Conservation (phyloP, 92 coral and sea anemone species). For the Parazoanthus swiftii region DNA sequence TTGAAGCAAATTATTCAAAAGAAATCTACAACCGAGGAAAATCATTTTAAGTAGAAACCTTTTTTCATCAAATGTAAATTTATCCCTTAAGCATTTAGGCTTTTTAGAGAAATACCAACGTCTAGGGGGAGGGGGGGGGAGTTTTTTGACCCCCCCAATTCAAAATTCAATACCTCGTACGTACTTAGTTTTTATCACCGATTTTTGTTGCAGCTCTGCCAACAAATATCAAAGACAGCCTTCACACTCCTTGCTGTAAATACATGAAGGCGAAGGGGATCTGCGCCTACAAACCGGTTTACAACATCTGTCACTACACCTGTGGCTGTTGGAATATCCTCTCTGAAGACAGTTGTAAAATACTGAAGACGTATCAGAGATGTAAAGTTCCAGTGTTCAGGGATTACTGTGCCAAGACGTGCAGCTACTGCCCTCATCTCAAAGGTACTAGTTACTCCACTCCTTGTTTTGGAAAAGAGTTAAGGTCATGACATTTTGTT, state of each 20-base stretch:
- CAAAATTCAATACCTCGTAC: no score
- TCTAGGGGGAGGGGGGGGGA: no score
- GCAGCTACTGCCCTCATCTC: slow-evolving; percentile 33
- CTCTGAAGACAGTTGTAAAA: slow-evolving; percentile 12
- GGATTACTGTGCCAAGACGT: slow-evolving; percentile 18
- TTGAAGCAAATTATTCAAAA: no score
- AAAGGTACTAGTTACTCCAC: background rate
- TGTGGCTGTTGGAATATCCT: slow-evolving; percentile 37
- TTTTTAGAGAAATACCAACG: no score
- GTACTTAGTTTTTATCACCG: background rate
- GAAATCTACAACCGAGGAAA: no score
- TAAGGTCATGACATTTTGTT: no score
- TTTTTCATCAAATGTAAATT: no score
- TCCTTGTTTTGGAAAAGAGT: no score
- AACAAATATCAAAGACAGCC: slow-evolving; percentile 21
- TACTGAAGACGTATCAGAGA: background rate
- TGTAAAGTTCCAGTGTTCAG: background rate
- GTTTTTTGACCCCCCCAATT: no score
- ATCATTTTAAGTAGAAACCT: no score
- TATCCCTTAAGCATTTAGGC: no score
- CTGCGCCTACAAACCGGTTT: slow-evolving; percentile 11
- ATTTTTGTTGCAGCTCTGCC: slow-evolving; percentile 16
- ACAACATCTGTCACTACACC: slow-evolving; percentile 31
- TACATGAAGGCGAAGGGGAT: slow-evolving; percentile 40
- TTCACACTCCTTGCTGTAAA: slow-evolving; percentile 9